phyloP scores from a whole-genome alignment of 2,888 invertebrate genomes.

The Nezara viridula region DNA sequence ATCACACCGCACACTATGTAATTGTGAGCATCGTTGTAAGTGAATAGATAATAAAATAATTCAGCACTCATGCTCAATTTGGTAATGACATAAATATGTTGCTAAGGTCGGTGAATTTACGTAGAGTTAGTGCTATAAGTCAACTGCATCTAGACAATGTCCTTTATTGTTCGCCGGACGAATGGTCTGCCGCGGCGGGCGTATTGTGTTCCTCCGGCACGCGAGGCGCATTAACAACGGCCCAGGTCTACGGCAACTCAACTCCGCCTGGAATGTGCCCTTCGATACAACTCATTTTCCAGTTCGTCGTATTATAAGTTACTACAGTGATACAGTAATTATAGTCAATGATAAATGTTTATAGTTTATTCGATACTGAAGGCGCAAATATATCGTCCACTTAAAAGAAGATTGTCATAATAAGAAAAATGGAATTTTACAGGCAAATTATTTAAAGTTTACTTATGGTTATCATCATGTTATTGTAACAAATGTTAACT shows the following conservation, averaged over 20 bases:
- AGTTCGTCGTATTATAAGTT: too few relatives aligned
- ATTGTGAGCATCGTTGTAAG: too few relatives aligned
- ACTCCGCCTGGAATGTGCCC: background rate
- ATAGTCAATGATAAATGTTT: too few relatives aligned
- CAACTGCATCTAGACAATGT: conserved; percentile 13
- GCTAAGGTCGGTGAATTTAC: background rate
- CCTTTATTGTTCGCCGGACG: background rate
- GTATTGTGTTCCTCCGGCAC: background rate
- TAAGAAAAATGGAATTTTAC: too few relatives aligned
- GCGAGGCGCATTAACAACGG: background rate
- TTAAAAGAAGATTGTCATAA: too few relatives aligned
- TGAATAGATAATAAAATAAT: background rate
- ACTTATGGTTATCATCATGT: too few relatives aligned
- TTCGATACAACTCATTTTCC: background rate
- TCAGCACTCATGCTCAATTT: background rate
- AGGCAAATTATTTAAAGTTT: too few relatives aligned
- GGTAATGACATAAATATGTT: background rate
- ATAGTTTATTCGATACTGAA: too few relatives aligned
- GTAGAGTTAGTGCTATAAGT: background rate
- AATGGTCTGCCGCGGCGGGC: background rate
- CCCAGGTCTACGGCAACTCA: background rate
- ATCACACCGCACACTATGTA: too few relatives aligned
- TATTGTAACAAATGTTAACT: too few relatives aligned
- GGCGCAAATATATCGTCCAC: too few relatives aligned
- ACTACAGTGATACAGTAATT: too few relatives aligned